Evolutionary conservation across 2,113 vertebrate genomes (phyloP).

Genomic region (Paramormyrops kingsleyae): DNA sequence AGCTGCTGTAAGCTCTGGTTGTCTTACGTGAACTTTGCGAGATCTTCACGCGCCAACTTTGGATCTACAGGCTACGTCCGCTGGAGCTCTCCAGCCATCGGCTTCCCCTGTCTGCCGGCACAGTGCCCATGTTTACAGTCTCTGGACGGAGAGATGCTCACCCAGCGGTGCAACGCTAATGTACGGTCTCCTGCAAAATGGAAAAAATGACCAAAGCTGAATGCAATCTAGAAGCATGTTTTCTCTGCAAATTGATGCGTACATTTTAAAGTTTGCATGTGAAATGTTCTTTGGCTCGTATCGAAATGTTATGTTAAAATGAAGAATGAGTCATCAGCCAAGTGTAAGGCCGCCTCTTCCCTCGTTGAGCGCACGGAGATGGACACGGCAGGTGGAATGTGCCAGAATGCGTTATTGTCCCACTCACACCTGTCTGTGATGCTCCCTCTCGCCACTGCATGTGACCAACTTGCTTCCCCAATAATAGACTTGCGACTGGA

Average conservation of each 20-base stretch:
- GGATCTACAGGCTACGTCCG: not conserved
- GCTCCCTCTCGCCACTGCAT: not conserved
- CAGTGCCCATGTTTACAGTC: not conserved
- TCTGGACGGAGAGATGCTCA: not conserved
- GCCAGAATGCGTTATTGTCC: not conserved
- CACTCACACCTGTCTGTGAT: not conserved
- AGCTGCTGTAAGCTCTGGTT: not conserved
- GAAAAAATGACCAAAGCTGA: not conserved
- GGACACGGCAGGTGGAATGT: not conserved
- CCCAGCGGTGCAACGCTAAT: not conserved
- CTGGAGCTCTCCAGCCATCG: not conserved
- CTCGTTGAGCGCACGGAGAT: not conserved
- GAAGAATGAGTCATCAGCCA: not conserved
- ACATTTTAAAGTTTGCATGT: slow-evolving; percentile 1
- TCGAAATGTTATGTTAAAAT: not conserved
- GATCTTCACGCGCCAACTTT: not conserved
- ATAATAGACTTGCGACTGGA: not conserved
- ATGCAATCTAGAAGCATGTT: not conserved
- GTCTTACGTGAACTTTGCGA: not conserved
- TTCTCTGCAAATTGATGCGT: not conserved
- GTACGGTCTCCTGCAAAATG: not conserved
- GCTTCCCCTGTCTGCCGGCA: not conserved
- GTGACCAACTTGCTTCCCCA: not conserved
- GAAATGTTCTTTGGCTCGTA: not conserved
- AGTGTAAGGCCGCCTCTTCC: not conserved